Percentiles rank a stretch among this genome's conserved stretches.
Conservation (phyloP, 2,113 vertebrate species). For the Pan troglodytes region NHGRI_mPanTro3-v2.1_pri NC_086015.1:70147001-70147500, state of each 20-base stretch:
- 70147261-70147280: constrained; percentile 26
- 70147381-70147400: background rate
- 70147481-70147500: background rate
- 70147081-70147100: background rate
- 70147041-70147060: background rate
- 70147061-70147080: background rate
- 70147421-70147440: background rate
- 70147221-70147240: background rate
- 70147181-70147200: background rate
- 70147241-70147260: background rate
- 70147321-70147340: constrained; percentile 16
- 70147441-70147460: background rate
- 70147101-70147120: constrained; percentile 15
- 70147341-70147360: background rate
- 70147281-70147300: background rate
- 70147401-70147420: background rate
- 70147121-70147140: background rate
- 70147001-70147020: background rate
- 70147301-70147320: background rate
- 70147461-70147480: background rate
- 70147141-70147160: background rate
- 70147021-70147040: background rate
- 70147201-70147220: background rate
- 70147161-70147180: background rate
- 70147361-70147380: background rate